phyloP scores from a whole-genome alignment of 2,888 invertebrate genomes.

The Sylvicola cinctus region DNA sequence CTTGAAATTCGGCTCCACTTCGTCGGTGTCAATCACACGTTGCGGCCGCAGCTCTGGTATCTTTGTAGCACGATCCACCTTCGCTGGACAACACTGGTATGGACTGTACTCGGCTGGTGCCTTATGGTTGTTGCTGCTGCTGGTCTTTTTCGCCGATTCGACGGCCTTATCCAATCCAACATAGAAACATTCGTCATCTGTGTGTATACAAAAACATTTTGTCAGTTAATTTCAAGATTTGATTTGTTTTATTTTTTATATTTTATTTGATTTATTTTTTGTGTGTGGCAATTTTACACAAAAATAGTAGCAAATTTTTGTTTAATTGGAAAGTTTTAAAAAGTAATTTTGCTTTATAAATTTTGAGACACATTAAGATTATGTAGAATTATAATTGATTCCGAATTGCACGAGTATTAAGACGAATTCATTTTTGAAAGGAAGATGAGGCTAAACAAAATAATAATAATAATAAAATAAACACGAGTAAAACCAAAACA shows the following conservation, averaged over 20 bases:
- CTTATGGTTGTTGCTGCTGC: constrained; percentile 12
- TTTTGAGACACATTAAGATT: no score
- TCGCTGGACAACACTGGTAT: constrained; percentile 82
- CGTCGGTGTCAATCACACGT: constrained; percentile 19
- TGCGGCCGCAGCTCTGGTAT: constrained; percentile 50
- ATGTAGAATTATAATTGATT: no score
- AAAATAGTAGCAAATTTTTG: no score
- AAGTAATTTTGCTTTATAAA: no score
- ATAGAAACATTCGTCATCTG: constrained; percentile 96
- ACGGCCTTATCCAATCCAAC: constrained; percentile 66
- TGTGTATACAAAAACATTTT: constrained; percentile 64
- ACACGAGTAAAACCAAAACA: no score
- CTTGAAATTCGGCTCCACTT: no score
- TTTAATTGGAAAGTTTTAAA: no score
- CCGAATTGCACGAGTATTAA: no score
- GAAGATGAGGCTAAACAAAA: no score
- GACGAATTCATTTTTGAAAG: no score
- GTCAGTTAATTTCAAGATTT: constrained; percentile 26
- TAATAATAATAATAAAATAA: no score
- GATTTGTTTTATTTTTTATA: constrained; percentile 23
- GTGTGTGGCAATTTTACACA: no score
- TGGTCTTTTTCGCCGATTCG: constrained; percentile 27
- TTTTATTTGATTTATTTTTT: constrained; percentile 4
- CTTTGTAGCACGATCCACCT: constrained; percentile 58
- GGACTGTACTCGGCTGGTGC: constrained; percentile 54